These are phyloP conservation scores for Enteromius thamalakanensis DNA, from an alignment of 2,797 vertebrate species.

Conservation along the genomic window DNA sequence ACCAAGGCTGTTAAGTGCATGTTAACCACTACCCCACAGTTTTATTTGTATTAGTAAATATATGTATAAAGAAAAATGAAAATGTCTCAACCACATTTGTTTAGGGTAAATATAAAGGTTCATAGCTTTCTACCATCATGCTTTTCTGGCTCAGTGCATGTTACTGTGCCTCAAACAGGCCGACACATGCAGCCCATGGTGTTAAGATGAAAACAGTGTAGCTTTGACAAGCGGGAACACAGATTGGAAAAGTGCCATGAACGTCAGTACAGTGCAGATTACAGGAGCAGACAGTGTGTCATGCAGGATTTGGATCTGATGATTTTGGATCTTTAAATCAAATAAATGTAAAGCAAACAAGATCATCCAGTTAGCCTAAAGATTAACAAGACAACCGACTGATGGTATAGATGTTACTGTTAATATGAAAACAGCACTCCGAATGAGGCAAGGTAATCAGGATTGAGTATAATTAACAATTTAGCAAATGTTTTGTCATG, in stretches of 20 bases:
- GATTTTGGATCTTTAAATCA: slow-evolving; percentile 6
- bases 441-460: not conserved
- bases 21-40: not conserved
- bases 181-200: not conserved
- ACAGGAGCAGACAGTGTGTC: slow-evolving; percentile 12
- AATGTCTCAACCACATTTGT: not conserved
- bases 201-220: not conserved
- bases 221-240: slow-evolving; percentile 9
- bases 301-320: slow-evolving; percentile 14
- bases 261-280: slow-evolving; percentile 9
- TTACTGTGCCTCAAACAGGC: not conserved
- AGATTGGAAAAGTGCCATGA: slow-evolving; percentile 16
- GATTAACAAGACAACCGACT: not conserved
- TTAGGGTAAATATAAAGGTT: not conserved
- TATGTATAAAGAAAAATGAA: not conserved
- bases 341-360: not conserved
- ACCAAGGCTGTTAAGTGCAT: not conserved
- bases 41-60: not conserved
- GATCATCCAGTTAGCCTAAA: not conserved
- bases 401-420: not conserved
- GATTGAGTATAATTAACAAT: not conserved
- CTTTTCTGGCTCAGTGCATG: not conserved
- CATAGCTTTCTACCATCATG: not conserved
- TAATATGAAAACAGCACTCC: not conserved
- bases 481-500: not conserved